Percentiles rank a stretch among this genome's conserved stretches.
These are phyloP conservation scores for Zygogramma bicolorata DNA, from an alignment of 2,888 invertebrate genomes.

Conservation along the genomic window DNA sequence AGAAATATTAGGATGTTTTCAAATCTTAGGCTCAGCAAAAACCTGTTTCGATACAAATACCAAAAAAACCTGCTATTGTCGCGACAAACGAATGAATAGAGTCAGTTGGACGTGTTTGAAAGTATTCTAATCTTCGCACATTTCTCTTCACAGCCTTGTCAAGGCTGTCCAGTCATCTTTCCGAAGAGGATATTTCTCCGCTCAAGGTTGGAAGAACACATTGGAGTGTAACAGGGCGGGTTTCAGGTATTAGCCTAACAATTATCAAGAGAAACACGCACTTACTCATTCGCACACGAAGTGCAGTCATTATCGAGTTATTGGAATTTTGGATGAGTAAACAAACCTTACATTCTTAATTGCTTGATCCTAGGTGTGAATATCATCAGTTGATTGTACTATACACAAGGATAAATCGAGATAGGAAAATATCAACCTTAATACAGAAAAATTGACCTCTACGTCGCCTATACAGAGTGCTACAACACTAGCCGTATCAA, in stretches of 20 bases:
- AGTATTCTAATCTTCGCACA: slow-evolving; percentile 23
- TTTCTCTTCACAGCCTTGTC: slow-evolving; percentile 35
- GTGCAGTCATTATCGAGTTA: background rate
- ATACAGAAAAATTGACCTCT: no score
- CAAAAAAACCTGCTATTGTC: background rate
- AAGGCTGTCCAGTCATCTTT: slow-evolving; percentile 33
- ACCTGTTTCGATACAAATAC: background rate
- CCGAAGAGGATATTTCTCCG: slow-evolving; percentile 16
- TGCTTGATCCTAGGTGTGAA: background rate
- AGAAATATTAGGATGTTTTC: no score
- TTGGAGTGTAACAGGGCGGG: slow-evolving; percentile 4
- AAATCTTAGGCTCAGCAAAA: no score
- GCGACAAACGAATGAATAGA: background rate
- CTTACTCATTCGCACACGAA: background rate
- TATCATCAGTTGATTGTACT: background rate
- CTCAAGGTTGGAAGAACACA: slow-evolving; percentile 22
- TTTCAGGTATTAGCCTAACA: background rate
- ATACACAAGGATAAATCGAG: background rate
- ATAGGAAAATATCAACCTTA: no score
- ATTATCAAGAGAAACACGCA: background rate
- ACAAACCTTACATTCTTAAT: background rate
- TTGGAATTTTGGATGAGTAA: slow-evolving; percentile 4
- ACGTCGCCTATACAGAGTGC: no score
- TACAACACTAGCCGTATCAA: no score
- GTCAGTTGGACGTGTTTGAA: slow-evolving; percentile 15